Conservation (phyloP, 2,797 vertebrate species). For the Gadopsis marmoratus region DNA sequence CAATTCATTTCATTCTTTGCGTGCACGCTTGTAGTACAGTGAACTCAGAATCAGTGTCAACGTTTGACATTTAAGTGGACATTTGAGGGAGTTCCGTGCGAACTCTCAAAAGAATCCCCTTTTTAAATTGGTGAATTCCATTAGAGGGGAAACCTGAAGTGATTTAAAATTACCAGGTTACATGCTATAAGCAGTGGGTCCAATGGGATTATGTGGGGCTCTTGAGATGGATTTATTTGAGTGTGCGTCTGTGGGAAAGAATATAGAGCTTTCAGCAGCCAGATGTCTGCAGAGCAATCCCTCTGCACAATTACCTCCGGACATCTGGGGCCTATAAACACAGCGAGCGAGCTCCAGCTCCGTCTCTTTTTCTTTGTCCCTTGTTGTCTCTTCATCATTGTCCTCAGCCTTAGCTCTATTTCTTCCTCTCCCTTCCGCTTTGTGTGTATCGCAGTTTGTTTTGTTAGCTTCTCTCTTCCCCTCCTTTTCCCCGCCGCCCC, state of each 20-base stretch:
- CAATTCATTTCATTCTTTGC: background rate
- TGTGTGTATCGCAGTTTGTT: conserved; percentile 13
- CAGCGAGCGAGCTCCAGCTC: conserved; percentile 42
- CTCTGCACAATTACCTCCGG: conserved; percentile 79
- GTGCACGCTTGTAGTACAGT: background rate
- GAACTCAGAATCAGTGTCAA: conserved; percentile 17
- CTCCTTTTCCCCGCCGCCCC: background rate
- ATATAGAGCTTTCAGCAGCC: conserved; percentile 69
- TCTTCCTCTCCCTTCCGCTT: conserved; percentile 25
- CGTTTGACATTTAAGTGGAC: conserved; percentile 38
- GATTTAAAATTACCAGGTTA: conserved; percentile 74
- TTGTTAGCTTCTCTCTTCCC: background rate
- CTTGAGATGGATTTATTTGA: conserved; percentile 66
- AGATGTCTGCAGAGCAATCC: conserved; percentile 80
- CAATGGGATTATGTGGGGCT: conserved; percentile 67
- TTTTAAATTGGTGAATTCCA: conserved; percentile 39
- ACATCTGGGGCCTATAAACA: conserved; percentile 83
- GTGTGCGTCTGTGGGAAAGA: conserved; percentile 50
- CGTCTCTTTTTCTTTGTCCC: conserved; percentile 46
- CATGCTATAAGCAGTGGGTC: conserved; percentile 59
- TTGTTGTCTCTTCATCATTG: conserved; percentile 64
- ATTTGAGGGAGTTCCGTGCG: conserved; percentile 22
- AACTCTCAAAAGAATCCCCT: conserved; percentile 33
- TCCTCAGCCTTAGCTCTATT: conserved; percentile 53
- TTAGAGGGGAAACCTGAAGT: conserved; percentile 47